Conservation (phyloP, 2,113 vertebrate species). For the Macroglossus sobrinus region DNA sequence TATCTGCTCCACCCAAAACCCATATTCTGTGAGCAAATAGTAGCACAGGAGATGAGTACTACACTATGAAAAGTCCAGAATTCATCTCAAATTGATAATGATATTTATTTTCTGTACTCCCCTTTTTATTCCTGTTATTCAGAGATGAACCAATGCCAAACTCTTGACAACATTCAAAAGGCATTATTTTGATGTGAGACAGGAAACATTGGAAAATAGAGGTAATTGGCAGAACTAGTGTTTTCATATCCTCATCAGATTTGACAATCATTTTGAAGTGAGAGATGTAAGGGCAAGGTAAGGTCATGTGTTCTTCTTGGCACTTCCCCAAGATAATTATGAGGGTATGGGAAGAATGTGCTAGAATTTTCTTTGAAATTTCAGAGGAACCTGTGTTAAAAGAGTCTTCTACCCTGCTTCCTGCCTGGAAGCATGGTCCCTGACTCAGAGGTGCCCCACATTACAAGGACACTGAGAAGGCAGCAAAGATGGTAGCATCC, state of each 20-base stretch:
- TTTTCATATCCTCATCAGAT: neutral
- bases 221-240: neutral
- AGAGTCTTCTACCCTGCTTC: neutral
- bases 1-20: neutral
- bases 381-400: slow-evolving; percentile 5
- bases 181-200: neutral
- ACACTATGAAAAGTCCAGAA: neutral
- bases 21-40: neutral
- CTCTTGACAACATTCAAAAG: neutral
- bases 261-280: neutral
- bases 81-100: neutral
- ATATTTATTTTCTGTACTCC: neutral
- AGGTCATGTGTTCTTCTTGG: neutral
- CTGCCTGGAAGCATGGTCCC: neutral
- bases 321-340: neutral
- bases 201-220: neutral
- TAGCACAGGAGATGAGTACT: neutral
- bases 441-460: neutral
- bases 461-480: neutral
- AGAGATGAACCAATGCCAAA: neutral
- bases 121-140: neutral
- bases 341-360: neutral
- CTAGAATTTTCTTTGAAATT: neutral
- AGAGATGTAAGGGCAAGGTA: neutral
- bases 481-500: neutral